Percentiles rank a stretch among this genome's conserved stretches.
These are phyloP conservation scores for Metalampra italica DNA, from an alignment of 2,888 invertebrate species.

Conservation along the genomic window DNA sequence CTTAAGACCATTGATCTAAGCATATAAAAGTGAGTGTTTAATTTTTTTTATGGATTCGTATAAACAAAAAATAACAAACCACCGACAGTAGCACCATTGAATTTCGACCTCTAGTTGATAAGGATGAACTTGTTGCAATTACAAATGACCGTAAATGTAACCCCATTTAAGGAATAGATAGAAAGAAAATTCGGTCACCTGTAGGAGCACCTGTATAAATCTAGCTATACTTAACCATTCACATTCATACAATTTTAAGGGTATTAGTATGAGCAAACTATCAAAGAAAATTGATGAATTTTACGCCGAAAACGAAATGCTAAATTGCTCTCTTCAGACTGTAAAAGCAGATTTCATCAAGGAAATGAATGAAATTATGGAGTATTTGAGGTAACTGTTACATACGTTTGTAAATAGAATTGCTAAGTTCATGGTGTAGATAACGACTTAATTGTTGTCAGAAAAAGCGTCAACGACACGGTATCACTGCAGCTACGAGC, in stretches of 20 bases:
- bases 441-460: conserved; percentile 16
- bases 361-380: conserved; percentile 44
- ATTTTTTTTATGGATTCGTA: no score
- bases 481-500: conserved; percentile 44
- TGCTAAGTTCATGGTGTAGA: no score
- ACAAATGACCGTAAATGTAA: no score
- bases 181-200: no score
- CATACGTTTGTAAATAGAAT: background rate
- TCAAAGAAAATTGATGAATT: conserved; percentile 57
- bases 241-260: conserved; percentile 30
- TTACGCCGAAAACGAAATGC: conserved; percentile 55
- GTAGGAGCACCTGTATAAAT: background rate
- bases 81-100: no score
- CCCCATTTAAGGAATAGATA: no score
- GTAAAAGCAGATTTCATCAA: conserved; percentile 46
- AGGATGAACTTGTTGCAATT: no score
- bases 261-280: conserved; percentile 38
- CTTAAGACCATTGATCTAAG: no score
- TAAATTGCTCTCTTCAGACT: conserved; percentile 41
- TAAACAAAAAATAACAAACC: no score
- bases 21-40: no score
- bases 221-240: background rate
- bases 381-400: conserved; percentile 42
- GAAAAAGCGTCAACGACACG: conserved; percentile 50
- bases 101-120: no score